Evolutionary conservation across 2,888 invertebrate species (phyloP).

Genomic region (Vanessa cardui): DNA sequence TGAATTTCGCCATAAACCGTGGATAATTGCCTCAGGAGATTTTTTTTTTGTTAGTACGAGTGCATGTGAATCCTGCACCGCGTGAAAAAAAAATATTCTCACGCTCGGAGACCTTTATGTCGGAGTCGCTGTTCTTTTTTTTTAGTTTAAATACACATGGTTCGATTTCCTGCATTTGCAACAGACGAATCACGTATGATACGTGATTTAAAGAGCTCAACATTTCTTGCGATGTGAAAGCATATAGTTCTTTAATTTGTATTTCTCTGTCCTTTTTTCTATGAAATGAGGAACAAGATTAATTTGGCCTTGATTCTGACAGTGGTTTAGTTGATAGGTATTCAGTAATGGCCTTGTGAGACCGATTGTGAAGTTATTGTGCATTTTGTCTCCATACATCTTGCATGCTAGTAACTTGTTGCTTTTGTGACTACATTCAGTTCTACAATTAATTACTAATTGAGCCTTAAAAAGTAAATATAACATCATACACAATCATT

Average conservation of each 20-base stretch:
- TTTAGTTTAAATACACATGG: slow-evolving; percentile 56
- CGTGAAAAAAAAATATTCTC: slow-evolving; percentile 65
- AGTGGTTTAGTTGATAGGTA: slow-evolving; percentile 51
- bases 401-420: slow-evolving; percentile 23
- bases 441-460: neutral
- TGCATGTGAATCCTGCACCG: slow-evolving; percentile 62
- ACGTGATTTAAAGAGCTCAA: slow-evolving; percentile 19
- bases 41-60: slow-evolving; percentile 58
- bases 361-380: slow-evolving; percentile 42
- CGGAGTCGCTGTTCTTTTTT: slow-evolving; percentile 51
- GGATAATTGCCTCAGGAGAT: slow-evolving; percentile 45
- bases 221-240: slow-evolving; percentile 11
- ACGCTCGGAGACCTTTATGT: slow-evolving; percentile 60
- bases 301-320: slow-evolving; percentile 73
- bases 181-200: slow-evolving; percentile 47
- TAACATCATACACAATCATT: too few relatives aligned
- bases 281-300: slow-evolving; percentile 53
- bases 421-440: neutral
- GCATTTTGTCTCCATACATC: slow-evolving; percentile 32
- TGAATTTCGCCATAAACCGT: slow-evolving; percentile 59
- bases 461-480: neutral
- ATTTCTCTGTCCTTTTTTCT: slow-evolving; percentile 30
- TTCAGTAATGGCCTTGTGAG: slow-evolving; percentile 48
- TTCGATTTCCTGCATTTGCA: slow-evolving; percentile 59
- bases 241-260: slow-evolving; percentile 9